These are phyloP conservation scores for Haliclystus octoradiatus DNA, from an alignment of 30 jellyfish, hydroid and myxozoan genomes.

Conservation along the genomic window DNA sequence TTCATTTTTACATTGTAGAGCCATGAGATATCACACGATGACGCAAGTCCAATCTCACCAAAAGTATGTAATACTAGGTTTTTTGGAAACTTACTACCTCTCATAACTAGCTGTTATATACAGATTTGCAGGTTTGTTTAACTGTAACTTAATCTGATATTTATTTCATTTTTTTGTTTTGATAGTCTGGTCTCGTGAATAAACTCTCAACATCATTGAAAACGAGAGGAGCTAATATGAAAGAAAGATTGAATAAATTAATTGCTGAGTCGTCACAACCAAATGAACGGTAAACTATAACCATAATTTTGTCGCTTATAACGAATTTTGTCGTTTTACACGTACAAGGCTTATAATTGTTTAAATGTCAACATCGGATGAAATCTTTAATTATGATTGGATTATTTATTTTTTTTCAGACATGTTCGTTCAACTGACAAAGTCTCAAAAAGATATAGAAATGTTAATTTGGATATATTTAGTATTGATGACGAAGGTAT, in stretches of 20 bases:
- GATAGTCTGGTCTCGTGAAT: constrained; percentile 56
- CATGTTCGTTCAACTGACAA: constrained; percentile 85
- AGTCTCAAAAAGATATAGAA: constrained; percentile 73
- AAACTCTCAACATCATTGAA: constrained; percentile 55
- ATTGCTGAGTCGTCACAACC: constrained; percentile 62
- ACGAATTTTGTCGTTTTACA: no score
- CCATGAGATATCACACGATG: constrained; percentile 86
- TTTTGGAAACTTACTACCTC: not conserved
- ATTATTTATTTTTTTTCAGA: constrained; percentile 5
- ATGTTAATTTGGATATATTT: constrained; percentile 80
- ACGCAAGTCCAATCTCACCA: constrained; percentile 76
- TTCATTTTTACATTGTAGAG: constrained; percentile 43
- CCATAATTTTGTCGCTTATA: no score
- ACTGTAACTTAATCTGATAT: not conserved
- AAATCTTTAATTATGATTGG: not conserved
- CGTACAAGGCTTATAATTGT: no score
- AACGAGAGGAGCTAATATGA: constrained; percentile 88
- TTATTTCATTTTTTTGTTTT: constrained; percentile 11
- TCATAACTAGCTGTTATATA: not conserved
- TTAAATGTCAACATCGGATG: no score
- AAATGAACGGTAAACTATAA: constrained; percentile 56
- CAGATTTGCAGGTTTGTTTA: not conserved
- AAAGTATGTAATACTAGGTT: constrained; percentile 20
- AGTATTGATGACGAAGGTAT: constrained; percentile 96
- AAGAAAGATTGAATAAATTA: constrained; percentile 75